phyloP scores from a whole-genome alignment of 2,113 vertebrate genomes.

The Neogale vison region DNA sequence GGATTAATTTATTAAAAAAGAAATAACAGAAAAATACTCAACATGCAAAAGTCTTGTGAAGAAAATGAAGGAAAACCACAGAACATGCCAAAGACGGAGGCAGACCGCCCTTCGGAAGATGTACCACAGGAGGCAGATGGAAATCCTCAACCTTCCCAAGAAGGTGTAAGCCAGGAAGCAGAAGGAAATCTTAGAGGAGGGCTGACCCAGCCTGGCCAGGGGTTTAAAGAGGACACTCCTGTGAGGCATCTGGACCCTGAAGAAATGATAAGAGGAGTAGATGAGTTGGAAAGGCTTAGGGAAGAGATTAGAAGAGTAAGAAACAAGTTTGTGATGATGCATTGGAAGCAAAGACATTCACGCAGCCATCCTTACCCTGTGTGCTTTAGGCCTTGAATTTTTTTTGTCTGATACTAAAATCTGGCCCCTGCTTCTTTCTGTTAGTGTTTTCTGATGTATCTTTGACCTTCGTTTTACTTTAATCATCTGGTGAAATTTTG shows the following conservation, averaged over 20 bases:
- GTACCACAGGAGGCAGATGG: conserved; percentile 35
- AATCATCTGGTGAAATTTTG: conserved; percentile 61
- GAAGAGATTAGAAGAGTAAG: conserved; percentile 81
- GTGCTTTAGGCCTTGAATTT: conserved; percentile 77
- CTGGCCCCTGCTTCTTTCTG: conserved; percentile 71
- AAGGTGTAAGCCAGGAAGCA: conserved; percentile 46
- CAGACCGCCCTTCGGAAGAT: conserved; percentile 45
- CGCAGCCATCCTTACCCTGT: conserved; percentile 74
- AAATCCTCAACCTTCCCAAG: conserved; percentile 42
- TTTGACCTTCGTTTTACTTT: conserved; percentile 64
- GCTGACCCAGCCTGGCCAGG: conserved; percentile 11
- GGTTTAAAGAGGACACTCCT: conserved; percentile 60
- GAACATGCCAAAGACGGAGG: conserved; percentile 59
- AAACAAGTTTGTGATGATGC: conserved; percentile 79
- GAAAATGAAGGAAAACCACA: conserved; percentile 66
- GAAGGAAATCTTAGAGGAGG: conserved; percentile 31
- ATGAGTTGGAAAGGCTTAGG: conserved; percentile 79
- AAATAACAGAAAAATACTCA: conserved; percentile 50
- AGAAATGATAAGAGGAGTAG: conserved; percentile 75
- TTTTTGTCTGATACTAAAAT: conserved; percentile 58
- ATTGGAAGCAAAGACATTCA: conserved; percentile 80
- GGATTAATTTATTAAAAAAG: conserved; percentile 51
- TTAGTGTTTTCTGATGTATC: conserved; percentile 67
- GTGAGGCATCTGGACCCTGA: conserved; percentile 74
- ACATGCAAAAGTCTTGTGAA: conserved; percentile 72